These are phyloP conservation scores for Bungarus multicinctus DNA, from an alignment of 2,113 vertebrate genomes.

Conservation along the genomic window DNA sequence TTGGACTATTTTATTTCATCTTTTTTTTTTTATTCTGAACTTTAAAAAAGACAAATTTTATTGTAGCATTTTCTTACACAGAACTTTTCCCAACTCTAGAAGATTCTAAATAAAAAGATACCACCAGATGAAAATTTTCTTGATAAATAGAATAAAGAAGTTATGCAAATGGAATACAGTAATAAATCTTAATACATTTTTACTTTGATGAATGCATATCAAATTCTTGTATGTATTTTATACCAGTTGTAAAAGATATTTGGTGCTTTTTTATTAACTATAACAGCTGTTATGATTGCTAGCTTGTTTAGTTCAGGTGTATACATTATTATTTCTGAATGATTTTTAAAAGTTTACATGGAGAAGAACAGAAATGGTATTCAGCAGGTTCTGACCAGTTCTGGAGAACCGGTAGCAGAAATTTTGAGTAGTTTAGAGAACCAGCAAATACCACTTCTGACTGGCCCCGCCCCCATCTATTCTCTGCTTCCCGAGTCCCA, in stretches of 20 bases:
- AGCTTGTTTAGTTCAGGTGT: constrained; percentile 20
- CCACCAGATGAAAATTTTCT: neutral
- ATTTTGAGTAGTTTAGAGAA: too few species aligned
- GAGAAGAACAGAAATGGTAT: constrained; percentile 24
- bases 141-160: neutral
- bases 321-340: constrained; percentile 54
- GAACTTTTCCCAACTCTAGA: neutral
- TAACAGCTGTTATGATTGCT: constrained; percentile 47
- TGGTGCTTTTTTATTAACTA: constrained; percentile 53
- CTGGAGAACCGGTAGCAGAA: too few species aligned
- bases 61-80: neutral
- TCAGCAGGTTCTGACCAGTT: too few species aligned
- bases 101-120: neutral
- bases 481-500: too few species aligned
- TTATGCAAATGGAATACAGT: neutral
- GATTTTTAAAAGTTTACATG: constrained; percentile 38
- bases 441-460: too few species aligned
- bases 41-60: neutral
- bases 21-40: neutral
- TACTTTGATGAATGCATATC: neutral
- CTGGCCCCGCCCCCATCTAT: too few species aligned
- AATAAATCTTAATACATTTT: neutral
- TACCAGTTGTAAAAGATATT: constrained; percentile 36
- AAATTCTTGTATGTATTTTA: constrained; percentile 8
- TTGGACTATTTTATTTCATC: neutral